Evolutionary conservation across 2,888 invertebrate species (phyloP).

Genomic region (Arrhopalites spinosus): DNA sequence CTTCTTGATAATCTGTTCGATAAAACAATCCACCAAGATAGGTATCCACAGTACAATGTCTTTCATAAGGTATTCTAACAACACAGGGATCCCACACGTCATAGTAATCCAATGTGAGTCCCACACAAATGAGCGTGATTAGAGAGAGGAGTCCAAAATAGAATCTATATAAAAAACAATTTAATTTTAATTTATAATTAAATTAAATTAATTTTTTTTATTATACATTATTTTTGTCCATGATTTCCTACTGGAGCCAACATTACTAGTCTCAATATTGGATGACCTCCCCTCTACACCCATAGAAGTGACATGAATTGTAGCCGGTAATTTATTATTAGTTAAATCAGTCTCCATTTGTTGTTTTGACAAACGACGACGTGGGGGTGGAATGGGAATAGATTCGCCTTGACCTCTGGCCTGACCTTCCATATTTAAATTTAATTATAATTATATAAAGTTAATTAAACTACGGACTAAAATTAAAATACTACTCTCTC

Average conservation of each 20-base stretch:
- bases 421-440: neutral
- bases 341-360: neutral
- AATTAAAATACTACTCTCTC: too few relatives aligned
- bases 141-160: neutral
- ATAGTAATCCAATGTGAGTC: constrained; percentile 15
- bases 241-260: neutral
- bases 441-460: too few relatives aligned
- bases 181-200: neutral
- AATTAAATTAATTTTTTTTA: neutral
- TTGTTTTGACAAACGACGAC: neutral
- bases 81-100: constrained; percentile 21
- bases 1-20: constrained; percentile 2
- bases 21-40: constrained; percentile 10
- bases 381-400: neutral
- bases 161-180: neutral
- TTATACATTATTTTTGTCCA: neutral
- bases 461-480: too few relatives aligned
- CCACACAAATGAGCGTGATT: neutral
- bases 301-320: constrained; percentile 4
- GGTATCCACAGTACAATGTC: constrained; percentile 13
- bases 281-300: neutral
- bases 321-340: neutral
- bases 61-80: constrained; percentile 10
- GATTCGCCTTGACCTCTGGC: constrained; percentile 22
- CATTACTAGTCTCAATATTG: too few relatives aligned